A percentile compares a stretch with the other conserved stretches of the same genome.
phyloP scores from a whole-genome alignment of 2,797 vertebrate species.

The Cetoscarus ocellatus region DNA sequence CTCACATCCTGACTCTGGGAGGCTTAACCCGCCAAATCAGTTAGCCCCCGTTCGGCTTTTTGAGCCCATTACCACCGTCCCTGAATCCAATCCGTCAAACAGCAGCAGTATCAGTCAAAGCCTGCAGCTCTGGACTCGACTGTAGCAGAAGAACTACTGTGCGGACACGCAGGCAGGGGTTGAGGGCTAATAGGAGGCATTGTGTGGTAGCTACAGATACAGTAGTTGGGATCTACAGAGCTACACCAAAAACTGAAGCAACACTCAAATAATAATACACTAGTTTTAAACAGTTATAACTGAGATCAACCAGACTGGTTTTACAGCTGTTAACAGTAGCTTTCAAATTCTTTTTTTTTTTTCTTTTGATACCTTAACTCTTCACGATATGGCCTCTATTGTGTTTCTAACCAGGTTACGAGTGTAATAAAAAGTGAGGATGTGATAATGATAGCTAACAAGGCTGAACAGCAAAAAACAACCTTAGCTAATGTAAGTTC shows the following conservation, averaged over 20 bases:
- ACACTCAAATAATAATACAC: conserved; percentile 16
- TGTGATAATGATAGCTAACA: too few relatives aligned
- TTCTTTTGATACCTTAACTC: too few relatives aligned
- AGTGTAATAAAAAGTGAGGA: too few relatives aligned
- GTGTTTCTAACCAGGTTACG: too few relatives aligned
- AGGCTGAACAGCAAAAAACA: too few relatives aligned
- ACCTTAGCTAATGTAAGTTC: too few relatives aligned
- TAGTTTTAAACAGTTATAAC: too few relatives aligned
- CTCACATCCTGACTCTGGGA: conserved; percentile 59
- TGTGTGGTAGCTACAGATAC: conserved; percentile 46
- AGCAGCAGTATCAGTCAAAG: conserved; percentile 56
- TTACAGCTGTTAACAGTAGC: too few relatives aligned
- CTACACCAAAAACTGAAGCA: conserved; percentile 18
- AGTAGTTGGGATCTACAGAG: conserved; percentile 30
- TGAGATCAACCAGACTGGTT: too few relatives aligned
- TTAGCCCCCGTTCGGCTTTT: conserved; percentile 65
- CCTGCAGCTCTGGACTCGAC: conserved; percentile 53
- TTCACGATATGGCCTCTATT: too few relatives aligned
- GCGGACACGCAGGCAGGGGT: conserved; percentile 29
- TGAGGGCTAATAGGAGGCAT: conserved; percentile 43
- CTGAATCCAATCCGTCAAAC: conserved; percentile 74
- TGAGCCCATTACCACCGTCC: conserved; percentile 73
- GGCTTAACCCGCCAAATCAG: conserved; percentile 70
- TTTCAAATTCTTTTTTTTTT: too few relatives aligned
- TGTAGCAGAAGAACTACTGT: conserved; percentile 31